A percentile compares a stretch with the other conserved stretches of the same genome.
phyloP scores from a whole-genome alignment of 2,797 vertebrate species.

The Microctenopoma stevenorrisi region DNA sequence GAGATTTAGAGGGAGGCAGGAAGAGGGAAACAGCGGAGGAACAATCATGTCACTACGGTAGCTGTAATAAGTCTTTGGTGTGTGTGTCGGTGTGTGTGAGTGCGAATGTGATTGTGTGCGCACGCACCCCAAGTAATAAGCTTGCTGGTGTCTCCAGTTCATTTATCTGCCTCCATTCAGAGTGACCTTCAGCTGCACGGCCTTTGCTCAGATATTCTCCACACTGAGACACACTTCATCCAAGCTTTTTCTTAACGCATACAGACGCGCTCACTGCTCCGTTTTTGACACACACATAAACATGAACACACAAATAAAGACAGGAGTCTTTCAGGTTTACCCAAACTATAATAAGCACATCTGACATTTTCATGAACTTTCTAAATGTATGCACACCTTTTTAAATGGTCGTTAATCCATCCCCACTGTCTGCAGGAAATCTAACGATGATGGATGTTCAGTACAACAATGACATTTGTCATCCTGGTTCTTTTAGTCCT shows the following conservation, averaged over 20 bases:
- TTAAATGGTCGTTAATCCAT: conserved; percentile 17
- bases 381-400: conserved; percentile 14
- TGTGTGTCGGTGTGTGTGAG: conserved; percentile 10
- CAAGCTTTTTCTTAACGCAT: background rate
- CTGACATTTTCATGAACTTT: conserved; percentile 23
- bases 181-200: conserved; percentile 68
- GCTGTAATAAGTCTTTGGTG: conserved; percentile 51
- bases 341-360: background rate
- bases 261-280: conserved; percentile 9
- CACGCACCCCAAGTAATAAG: conserved; percentile 63
- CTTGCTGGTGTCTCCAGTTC: conserved; percentile 65
- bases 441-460: conserved; percentile 32
- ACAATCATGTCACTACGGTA: conserved; percentile 55
- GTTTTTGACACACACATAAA: background rate
- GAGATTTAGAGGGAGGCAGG: conserved; percentile 51
- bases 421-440: conserved; percentile 8
- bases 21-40: conserved; percentile 45
- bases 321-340: conserved; percentile 1
- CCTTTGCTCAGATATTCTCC: conserved; percentile 44
- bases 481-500: background rate
- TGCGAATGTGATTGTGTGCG: background rate
- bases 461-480: conserved; percentile 26
- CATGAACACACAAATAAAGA: conserved; percentile 7
- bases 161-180: conserved; percentile 69
- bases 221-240: background rate